A percentile compares a stretch with the other conserved stretches of the same genome.
Evolutionary conservation across 2,888 invertebrate genomes (phyloP).

Genomic region (Creontiades dilutus): DNA sequence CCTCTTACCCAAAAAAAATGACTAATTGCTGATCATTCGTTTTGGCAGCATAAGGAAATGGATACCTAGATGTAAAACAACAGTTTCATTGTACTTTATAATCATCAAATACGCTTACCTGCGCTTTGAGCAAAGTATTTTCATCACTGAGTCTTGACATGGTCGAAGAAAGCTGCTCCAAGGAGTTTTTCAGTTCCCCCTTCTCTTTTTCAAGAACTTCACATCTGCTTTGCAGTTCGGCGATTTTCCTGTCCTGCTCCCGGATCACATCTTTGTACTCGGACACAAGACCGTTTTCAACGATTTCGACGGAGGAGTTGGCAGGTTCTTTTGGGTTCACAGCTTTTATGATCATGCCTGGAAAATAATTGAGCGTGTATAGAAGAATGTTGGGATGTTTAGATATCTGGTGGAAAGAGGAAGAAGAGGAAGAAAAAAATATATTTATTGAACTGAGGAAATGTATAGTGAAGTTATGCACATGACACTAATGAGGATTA

Average conservation of each 20-base stretch:
- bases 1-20: too few species aligned
- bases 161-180: slow-evolving; percentile 85
- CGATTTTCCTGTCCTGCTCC: slow-evolving; percentile 88
- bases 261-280: slow-evolving; percentile 95
- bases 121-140: slow-evolving; percentile 90
- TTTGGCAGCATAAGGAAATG: too few species aligned
- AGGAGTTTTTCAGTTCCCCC: slow-evolving; percentile 77
- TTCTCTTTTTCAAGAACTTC: slow-evolving; percentile 75
- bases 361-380: neutral
- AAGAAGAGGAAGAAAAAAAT: neutral
- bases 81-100: too few species aligned
- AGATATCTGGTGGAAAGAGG: too few species aligned
- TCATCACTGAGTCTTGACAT: slow-evolving; percentile 90
- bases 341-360: slow-evolving; percentile 81
- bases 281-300: slow-evolving; percentile 78
- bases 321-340: slow-evolving; percentile 78
- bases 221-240: slow-evolving; percentile 73
- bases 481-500: too few species aligned
- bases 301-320: slow-evolving; percentile 76
- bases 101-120: slow-evolving; percentile 78
- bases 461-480: too few species aligned
- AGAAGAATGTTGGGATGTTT: too few species aligned
- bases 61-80: too few species aligned
- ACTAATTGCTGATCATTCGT: too few species aligned
- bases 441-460: too few species aligned